Percentiles rank a stretch among this genome's conserved stretches.
These are phyloP conservation scores for Anguilla obscura DNA, from an alignment of 2,797 vertebrate genomes.

Conservation along the genomic window DNA sequence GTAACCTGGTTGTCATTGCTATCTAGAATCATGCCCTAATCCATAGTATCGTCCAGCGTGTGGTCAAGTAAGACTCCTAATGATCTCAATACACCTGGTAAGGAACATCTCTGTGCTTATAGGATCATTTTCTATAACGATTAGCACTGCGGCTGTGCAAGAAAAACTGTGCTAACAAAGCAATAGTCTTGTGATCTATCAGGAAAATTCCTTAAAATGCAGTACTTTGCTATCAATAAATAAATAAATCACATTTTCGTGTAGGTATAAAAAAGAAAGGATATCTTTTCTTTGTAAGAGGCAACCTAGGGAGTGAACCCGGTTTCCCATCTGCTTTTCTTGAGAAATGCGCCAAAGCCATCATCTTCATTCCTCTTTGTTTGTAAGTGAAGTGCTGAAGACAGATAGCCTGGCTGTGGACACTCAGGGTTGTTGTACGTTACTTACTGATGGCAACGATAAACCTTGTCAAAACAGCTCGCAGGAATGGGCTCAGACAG, in stretches of 20 bases:
- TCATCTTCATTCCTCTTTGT: slow-evolving; percentile 65
- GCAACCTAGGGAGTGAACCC: slow-evolving; percentile 69
- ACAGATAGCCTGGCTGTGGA: slow-evolving; percentile 68
- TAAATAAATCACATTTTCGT: slow-evolving; percentile 49
- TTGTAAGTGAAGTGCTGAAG: slow-evolving; percentile 74
- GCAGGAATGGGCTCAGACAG: slow-evolving; percentile 63
- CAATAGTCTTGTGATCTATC: no score
- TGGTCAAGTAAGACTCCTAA: no score
- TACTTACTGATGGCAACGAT: slow-evolving; percentile 77
- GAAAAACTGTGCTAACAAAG: no score
- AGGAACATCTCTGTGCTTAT: no score
- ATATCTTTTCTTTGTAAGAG: slow-evolving; percentile 58
- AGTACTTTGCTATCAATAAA: no score
- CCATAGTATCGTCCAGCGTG: no score
- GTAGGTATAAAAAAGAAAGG: slow-evolving; percentile 53
- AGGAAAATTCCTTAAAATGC: background rate
- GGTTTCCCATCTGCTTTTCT: slow-evolving; percentile 62
- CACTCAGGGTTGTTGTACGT: slow-evolving; percentile 80
- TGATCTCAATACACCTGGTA: no score
- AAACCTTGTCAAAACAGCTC: slow-evolving; percentile 81
- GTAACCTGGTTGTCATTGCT: no score
- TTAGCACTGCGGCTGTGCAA: no score
- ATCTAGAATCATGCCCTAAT: no score
- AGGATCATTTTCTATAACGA: no score
- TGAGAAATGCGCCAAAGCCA: slow-evolving; percentile 77